These are phyloP conservation scores for Baryphthengus martii DNA, from an alignment of 2,113 vertebrate species.

Conservation along the genomic window DNA sequence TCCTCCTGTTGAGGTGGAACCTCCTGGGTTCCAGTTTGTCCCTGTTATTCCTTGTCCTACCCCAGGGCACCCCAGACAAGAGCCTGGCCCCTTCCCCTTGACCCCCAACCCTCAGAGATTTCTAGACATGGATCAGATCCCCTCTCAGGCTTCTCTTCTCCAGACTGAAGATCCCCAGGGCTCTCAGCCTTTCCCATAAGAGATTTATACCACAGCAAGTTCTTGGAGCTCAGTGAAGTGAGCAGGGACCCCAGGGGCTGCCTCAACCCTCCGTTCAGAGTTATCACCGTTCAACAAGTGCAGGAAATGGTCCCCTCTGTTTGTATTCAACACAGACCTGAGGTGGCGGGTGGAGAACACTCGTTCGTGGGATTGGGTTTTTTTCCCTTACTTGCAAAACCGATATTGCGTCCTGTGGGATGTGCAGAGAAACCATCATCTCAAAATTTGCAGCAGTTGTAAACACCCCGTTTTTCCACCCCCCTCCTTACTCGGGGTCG, in stretches of 20 bases:
- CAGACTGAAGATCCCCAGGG: no score
- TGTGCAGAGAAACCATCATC: neutral
- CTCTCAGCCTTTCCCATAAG: no score
- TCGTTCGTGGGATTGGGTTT: neutral
- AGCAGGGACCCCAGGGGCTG: neutral
- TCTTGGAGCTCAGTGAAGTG: neutral
- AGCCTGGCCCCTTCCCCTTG: no score
- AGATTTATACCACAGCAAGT: accelerated
- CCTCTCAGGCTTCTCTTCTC: no score
- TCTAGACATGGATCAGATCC: no score
- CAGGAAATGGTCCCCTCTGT: neutral
- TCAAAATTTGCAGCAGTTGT: accelerated
- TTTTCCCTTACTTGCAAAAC: neutral
- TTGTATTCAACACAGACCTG: accelerated
- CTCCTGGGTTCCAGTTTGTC: no score
- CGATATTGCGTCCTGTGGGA: accelerated
- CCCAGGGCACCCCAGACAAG: no score
- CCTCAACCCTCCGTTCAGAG: neutral
- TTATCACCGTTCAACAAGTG: accelerated
- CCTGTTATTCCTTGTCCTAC: no score
- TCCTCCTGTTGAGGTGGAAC: no score
- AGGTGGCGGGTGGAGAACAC: neutral
- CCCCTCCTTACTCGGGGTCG: accelerated
- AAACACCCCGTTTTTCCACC: accelerated
- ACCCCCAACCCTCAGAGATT: no score